Evolutionary conservation across 2,797 vertebrate species (phyloP).

Genomic region (Phataginus tricuspis): DNA sequence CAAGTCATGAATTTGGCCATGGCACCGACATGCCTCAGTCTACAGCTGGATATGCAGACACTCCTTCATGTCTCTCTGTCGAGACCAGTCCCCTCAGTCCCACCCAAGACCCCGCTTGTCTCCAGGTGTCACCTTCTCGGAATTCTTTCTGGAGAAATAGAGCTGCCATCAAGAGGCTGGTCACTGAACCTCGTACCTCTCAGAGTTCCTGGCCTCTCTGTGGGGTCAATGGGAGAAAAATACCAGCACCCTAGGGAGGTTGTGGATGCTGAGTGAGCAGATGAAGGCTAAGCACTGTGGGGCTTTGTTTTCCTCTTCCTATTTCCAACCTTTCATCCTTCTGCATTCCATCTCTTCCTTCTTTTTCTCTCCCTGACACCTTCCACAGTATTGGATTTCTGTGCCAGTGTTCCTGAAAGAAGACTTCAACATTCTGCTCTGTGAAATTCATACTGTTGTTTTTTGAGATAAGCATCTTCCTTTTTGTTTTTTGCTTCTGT

Average conservation of each 20-base stretch:
- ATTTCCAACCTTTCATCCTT: background rate
- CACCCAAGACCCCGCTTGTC: background rate
- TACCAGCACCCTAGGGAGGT: background rate
- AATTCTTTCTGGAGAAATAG: background rate
- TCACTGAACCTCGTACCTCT: background rate
- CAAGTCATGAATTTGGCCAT: fast-evolving
- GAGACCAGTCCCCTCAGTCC: background rate
- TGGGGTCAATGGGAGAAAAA: background rate
- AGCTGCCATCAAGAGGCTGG: background rate
- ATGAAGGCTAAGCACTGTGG: background rate
- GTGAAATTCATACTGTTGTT: background rate
- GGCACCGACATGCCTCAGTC: background rate
- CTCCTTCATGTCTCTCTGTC: background rate
- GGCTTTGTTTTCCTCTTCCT: background rate
- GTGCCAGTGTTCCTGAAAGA: background rate
- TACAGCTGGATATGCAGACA: background rate
- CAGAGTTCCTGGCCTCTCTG: background rate
- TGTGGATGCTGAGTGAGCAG: background rate
- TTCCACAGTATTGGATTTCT: background rate
- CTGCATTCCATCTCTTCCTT: too few relatives aligned
- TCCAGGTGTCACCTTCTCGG: background rate
- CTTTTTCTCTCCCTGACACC: background rate
- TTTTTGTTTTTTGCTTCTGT: background rate
- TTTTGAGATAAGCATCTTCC: background rate
- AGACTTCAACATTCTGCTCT: background rate